Conservation (phyloP, 2,888 invertebrate genomes). For the Mechanitis mazaeus region DNA sequence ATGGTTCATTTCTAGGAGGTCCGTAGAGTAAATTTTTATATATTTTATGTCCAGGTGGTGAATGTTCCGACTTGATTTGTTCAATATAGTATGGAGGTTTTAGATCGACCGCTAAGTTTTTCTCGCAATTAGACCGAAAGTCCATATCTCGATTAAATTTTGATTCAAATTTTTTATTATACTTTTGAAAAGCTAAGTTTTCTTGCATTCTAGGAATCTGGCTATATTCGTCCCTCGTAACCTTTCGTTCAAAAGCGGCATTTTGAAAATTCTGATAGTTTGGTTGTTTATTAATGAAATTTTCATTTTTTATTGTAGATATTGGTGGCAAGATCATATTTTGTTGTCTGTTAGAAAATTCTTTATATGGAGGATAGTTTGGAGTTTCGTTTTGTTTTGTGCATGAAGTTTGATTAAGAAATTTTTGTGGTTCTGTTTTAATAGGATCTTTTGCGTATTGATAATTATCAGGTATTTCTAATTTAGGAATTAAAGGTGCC, state of each 20-base stretch:
- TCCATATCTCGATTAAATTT: conserved; percentile 48
- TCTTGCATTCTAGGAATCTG: conserved; percentile 56
- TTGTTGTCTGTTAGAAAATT: conserved; percentile 58
- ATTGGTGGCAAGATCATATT: conserved; percentile 66
- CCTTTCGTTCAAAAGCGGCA: conserved; percentile 52
- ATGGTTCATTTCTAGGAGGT: conserved; percentile 65
- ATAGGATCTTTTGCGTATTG: conserved; percentile 60
- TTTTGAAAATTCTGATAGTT: conserved; percentile 58
- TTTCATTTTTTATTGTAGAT: conserved; percentile 72
- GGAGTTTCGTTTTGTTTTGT: conserved; percentile 31
- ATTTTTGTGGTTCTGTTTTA: conserved; percentile 50
- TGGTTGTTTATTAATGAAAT: conserved; percentile 57
- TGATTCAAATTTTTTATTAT: conserved; percentile 51
- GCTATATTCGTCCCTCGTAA: conserved; percentile 42
- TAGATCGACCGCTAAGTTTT: conserved; percentile 41
- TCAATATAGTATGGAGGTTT: conserved; percentile 71
- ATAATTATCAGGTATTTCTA: conserved; percentile 66
- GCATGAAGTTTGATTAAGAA: conserved; percentile 45
- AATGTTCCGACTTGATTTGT: conserved; percentile 73
- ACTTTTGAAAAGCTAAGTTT: conserved; percentile 65
- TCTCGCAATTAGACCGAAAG: conserved; percentile 38
- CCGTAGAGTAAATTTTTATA: conserved; percentile 68
- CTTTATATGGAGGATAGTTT: conserved; percentile 47
- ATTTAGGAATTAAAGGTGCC: conserved; percentile 67
- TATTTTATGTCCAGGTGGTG: conserved; percentile 72